Evolutionary conservation across 2,888 invertebrate genomes (phyloP), one percentile per base, ranked within the genome.

Genomic region (Ochlodes sylvanus): DNA sequence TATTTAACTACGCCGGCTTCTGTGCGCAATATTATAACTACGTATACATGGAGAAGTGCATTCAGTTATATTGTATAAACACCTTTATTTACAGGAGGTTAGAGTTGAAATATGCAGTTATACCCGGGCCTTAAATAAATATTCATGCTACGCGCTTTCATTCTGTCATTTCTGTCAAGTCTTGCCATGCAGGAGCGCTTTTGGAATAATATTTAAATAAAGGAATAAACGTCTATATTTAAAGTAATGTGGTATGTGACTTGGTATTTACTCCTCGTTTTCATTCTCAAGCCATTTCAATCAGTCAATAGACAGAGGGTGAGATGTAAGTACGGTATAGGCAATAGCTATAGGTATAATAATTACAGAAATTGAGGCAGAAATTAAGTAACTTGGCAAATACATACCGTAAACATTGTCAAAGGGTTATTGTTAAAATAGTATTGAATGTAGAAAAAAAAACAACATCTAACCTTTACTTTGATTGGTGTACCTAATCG

Each of bases 161-260:
- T 71, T 62, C 69, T 74, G 73, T 74, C 72, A 73, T 73, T 72
- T 72, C 71, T 72, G 72, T 73, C 73, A 75, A 71, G 74, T 68
- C 61, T 64, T 58, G 61, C 65, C 57, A 41, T 52, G 58, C 69
- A 67, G 55, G 56, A 68, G 69, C 70, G 72, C 72, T 63, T 73
- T 70, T 71, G 69, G 71, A 69, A 68, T 57, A 63, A 71, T 70
- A 70, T 63, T 70, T 71, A 71, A 70, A 69, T 63, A 65, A 60
- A 72, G 63, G 68, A 60, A 64, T 68, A 63, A 65, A 50, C 14
- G 12, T 58, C 57, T 65, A 65, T 65, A 65, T 27, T 65, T 57
- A 56, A 44, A 65, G 50, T 65, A 50, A 10, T 41, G 41, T 41
- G 58, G 58, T 38, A 65, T 65, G 38, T 58, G 58, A 7, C 32